Evolutionary conservation across 2,113 vertebrate genomes (phyloP), one percentile per base, ranked within the genome.

Genomic region (Pomatorhinus ruficollis): DNA sequence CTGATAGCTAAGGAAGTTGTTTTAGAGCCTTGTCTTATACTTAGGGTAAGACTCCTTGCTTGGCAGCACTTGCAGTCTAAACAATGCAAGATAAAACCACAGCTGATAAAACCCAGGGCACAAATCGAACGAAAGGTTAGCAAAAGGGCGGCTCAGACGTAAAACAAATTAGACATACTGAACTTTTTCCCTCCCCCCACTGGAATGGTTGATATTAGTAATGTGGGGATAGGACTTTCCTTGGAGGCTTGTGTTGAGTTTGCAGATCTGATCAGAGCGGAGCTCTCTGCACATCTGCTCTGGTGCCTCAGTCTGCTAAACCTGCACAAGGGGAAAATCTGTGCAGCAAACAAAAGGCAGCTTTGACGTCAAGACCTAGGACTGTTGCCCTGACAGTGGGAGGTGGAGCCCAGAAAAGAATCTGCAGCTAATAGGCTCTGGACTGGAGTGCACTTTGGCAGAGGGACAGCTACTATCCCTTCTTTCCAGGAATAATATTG

Each of bases 401-500:
- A 96, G 95, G 96, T 94, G 94, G 96, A 96, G 91, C 81, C 2
- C 52, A 16, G 88, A 49, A 82, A 95, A 66, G 91, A 95, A 96
- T 96, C 96, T 5, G 7, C 85, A 71, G 80, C 69, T 96, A 93
- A 94, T 87, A 88, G 80, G 80, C 85, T 93, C 91, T 95, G 82
- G 83, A 65, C 82, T 61, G 60, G 40, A 92, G 87, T 90, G 92
- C 86, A 39, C 78, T 89, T 94, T 96, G 95, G 94, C 92, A 97
- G 63, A 91, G 52, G 75, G 89, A 97, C 89, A 94, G 79, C 84
- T 90, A 92, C 95, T 95, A 87, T 69, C 90, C 84, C 95, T 89
- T 97, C 91, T 97, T 97, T 96, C 96, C 96, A 97, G 94, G 93
- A 97, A 97, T 97, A 96, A 95, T 91, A 93, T 22, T 95, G 91